These are phyloP conservation scores for Dicranocentrus wangi DNA, from an alignment of 2,888 invertebrate species.

Conservation along the genomic window DNA sequence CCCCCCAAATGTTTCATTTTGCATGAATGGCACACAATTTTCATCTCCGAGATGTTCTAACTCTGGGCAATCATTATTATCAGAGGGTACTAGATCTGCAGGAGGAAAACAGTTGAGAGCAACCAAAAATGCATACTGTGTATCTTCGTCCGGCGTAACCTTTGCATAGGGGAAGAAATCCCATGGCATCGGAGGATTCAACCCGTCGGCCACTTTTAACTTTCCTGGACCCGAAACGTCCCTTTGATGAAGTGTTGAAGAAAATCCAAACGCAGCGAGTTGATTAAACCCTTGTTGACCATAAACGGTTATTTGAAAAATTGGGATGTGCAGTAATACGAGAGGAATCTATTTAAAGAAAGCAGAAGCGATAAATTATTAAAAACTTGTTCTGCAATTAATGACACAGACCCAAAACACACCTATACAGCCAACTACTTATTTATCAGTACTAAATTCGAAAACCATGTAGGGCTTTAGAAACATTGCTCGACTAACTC, in stretches of 20 bases:
- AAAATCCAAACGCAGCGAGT: neutral
- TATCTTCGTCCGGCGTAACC: conserved; percentile 23
- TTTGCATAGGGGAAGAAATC: conserved; percentile 33
- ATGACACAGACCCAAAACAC: too few species aligned
- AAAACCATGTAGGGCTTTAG: too few species aligned
- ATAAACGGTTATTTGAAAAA: conserved; percentile 20
- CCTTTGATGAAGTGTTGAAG: conserved; percentile 6
- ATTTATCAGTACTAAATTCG: too few species aligned
- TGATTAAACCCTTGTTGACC: conserved; percentile 10
- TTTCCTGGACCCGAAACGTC: conserved; percentile 24
- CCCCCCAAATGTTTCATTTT: neutral
- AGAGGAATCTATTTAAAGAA: conserved; percentile 21
- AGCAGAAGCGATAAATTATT: neutral
- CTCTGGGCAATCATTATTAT: conserved; percentile 28
- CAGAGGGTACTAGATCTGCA: too few species aligned
- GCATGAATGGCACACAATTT: neutral
- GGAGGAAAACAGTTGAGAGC: too few species aligned
- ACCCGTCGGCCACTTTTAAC: conserved; percentile 1
- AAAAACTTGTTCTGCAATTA: too few species aligned
- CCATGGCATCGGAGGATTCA: conserved; percentile 6
- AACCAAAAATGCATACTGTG: conserved; percentile 3
- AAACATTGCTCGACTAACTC: too few species aligned
- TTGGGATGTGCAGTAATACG: conserved; percentile 38
- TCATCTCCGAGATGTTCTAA: conserved; percentile 37
- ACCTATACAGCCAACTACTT: too few species aligned